These are phyloP conservation scores for Tangara arthus DNA, from an alignment of 2,797 vertebrate genomes.

Conservation along the genomic window DNA sequence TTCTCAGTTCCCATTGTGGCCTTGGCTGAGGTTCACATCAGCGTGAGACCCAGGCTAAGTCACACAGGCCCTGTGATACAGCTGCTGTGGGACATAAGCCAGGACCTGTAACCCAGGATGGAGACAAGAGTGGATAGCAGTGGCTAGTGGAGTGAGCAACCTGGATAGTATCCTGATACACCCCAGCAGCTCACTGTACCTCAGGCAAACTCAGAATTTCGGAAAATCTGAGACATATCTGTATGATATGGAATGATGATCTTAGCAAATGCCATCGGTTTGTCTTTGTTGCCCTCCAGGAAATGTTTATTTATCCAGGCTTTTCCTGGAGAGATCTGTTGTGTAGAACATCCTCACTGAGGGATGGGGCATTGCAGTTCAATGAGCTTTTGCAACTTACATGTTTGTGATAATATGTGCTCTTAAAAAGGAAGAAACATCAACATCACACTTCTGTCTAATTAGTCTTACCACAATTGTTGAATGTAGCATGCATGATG, in stretches of 20 bases:
- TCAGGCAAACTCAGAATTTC: not conserved
- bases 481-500: not conserved
- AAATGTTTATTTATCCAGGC: slow-evolving; percentile 46
- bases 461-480: not conserved
- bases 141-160: not conserved
- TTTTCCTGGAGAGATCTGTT: slow-evolving; percentile 19
- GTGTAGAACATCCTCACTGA: not conserved
- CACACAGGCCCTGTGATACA: not conserved
- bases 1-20: not conserved
- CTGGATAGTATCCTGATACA: not conserved
- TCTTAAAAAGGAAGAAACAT: not conserved
- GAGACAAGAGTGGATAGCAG: not conserved
- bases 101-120: not conserved
- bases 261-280: not conserved
- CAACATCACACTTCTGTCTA: not conserved
- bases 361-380: not conserved
- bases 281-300: slow-evolving; percentile 20
- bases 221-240: not conserved
- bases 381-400: not conserved
- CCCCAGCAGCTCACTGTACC: not conserved
- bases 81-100: not conserved
- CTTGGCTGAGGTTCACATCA: not conserved
- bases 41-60: not conserved
- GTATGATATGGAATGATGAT: not conserved
- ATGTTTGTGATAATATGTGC: not conserved